These are phyloP conservation scores for Callyntrura guangdongensis DNA, from an alignment of 2,888 invertebrate genomes.

Conservation along the genomic window DNA sequence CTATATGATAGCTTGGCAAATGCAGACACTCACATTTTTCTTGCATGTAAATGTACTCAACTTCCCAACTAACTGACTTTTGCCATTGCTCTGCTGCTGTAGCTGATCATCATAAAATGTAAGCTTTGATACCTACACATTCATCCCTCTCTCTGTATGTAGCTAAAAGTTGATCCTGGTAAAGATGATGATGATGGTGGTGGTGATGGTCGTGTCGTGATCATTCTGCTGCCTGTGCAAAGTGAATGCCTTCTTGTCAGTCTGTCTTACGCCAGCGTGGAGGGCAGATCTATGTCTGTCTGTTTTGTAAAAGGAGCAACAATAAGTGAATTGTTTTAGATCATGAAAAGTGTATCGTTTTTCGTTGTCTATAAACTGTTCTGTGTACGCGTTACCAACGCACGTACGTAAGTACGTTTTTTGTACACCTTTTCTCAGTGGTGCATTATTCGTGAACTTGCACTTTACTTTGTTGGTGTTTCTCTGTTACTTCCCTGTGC, in stretches of 20 bases:
- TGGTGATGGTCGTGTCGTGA: conserved; percentile 29
- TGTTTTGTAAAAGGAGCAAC: conserved; percentile 28
- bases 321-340: conserved; percentile 54
- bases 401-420: too few relatives aligned
- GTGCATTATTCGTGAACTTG: conserved; percentile 18
- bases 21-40: conserved; percentile 21
- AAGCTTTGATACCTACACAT: conserved; percentile 7
- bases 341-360: conserved; percentile 60
- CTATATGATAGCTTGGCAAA: not conserved
- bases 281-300: conserved; percentile 68
- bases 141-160: conserved; percentile 10
- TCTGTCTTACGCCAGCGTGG: conserved; percentile 58
- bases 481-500: conserved; percentile 4
- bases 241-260: conserved; percentile 71
- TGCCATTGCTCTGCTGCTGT: not conserved
- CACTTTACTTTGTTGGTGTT: conserved; percentile 35
- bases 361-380: not conserved
- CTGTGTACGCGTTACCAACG: conserved; percentile 5
- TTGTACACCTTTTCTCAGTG: conserved; percentile 17
- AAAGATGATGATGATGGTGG: not conserved
- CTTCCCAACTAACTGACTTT: conserved; percentile 32
- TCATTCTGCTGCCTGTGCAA: conserved; percentile 26
- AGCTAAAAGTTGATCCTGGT: conserved; percentile 13
- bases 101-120: conserved; percentile 6
- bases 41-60: conserved; percentile 28